Evolutionary conservation across 2,797 vertebrate species (phyloP).

Genomic region (Lacerta bilineata): DNA sequence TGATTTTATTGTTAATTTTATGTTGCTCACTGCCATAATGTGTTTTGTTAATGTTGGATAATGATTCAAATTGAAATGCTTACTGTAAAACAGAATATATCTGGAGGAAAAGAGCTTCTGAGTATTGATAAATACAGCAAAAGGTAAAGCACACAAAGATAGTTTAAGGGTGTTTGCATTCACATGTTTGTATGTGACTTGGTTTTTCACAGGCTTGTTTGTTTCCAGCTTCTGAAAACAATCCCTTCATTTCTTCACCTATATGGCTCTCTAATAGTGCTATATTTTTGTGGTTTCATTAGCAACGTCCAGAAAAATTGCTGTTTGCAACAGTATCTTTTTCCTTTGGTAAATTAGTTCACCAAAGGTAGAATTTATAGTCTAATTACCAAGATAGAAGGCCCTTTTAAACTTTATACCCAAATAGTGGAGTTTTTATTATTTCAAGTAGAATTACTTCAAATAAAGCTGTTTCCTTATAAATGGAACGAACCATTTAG

Average conservation of each 20-base stretch:
- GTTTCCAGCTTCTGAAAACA: not conserved
- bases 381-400: constrained; percentile 42
- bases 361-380: constrained; percentile 38
- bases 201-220: not conserved
- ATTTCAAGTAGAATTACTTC: constrained; percentile 2
- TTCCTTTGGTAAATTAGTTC: not conserved
- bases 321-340: constrained; percentile 34
- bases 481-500: not conserved
- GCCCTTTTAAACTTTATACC: not conserved
- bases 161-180: not conserved
- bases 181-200: not conserved
- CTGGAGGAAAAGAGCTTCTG: constrained; percentile 3
- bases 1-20: no score
- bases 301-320: not conserved
- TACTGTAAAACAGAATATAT: no score
- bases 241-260: not conserved
- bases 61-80: no score
- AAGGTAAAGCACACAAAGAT: not conserved
- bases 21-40: no score
- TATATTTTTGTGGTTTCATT: constrained; percentile 7
- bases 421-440: constrained; percentile 2
- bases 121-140: not conserved
- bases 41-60: no score
- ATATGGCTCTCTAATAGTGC: not conserved
- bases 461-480: not conserved